Evolutionary conservation across 2,113 vertebrate species (phyloP).

Genomic region (Falco punctatus): DNA sequence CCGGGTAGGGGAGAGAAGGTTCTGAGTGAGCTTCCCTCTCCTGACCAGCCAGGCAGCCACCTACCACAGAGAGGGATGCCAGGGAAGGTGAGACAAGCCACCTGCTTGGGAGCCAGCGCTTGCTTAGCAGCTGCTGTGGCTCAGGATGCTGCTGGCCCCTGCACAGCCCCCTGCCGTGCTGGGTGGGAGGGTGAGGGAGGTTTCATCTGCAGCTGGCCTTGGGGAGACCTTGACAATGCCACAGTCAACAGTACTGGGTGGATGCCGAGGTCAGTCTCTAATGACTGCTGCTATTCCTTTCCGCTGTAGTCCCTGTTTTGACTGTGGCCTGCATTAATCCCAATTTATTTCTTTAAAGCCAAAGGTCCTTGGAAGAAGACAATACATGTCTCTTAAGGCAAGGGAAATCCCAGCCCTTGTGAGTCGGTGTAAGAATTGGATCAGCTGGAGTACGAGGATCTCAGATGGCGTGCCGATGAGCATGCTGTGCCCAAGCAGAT

Average conservation of each 20-base stretch:
- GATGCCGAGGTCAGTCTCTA: rapidly evolving
- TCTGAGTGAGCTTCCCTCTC: neutral
- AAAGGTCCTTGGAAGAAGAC: neutral
- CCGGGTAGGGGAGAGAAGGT: rapidly evolving
- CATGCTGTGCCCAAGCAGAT: neutral
- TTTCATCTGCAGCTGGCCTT: rapidly evolving
- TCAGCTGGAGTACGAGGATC: neutral
- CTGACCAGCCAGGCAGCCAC: neutral
- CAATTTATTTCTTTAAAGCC: neutral
- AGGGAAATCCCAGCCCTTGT: neutral
- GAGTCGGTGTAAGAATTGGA: neutral
- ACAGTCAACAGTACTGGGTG: neutral
- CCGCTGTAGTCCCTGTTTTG: neutral
- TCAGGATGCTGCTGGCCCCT: neutral
- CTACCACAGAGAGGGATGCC: neutral
- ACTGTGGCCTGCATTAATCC: neutral
- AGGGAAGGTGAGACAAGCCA: neutral
- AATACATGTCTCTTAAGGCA: neutral
- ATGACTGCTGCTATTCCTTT: neutral
- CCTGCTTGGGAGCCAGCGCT: neutral
- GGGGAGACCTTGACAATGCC: neutral
- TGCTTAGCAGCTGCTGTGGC: neutral
- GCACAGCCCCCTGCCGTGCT: neutral
- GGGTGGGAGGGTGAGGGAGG: neutral
- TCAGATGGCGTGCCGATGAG: neutral